Conservation (phyloP, 2,888 invertebrate genomes). For the Oxyscelio sp. region DNA sequence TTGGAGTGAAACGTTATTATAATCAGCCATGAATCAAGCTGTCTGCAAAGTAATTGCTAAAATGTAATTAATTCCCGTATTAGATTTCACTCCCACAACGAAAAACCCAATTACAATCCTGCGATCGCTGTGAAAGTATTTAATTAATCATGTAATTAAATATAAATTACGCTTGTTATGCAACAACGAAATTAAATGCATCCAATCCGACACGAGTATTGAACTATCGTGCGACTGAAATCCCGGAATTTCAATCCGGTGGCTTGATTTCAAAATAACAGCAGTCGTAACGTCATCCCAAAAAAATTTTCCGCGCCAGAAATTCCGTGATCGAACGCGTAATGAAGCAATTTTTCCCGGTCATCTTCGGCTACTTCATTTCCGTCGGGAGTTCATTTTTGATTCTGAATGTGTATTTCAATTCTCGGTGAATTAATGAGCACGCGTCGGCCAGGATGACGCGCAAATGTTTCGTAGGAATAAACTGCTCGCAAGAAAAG, state of each 20-base stretch:
- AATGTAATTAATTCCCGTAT: conserved; percentile 41
- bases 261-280: too few species aligned
- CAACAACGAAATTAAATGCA: conserved; percentile 43
- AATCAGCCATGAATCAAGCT: conserved; percentile 43
- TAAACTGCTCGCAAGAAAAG: conserved; percentile 24
- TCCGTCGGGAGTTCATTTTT: conserved; percentile 41
- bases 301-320: conserved; percentile 7
- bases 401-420: conserved; percentile 31
- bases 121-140: conserved; percentile 10
- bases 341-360: conserved; percentile 33
- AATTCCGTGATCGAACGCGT: conserved; percentile 13
- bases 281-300: not conserved
- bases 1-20: conserved; percentile 43
- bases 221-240: too few species aligned
- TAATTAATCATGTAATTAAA: conserved; percentile 36
- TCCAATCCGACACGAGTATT: conserved; percentile 5
- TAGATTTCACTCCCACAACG: conserved; percentile 11
- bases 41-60: conserved; percentile 38
- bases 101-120: conserved; percentile 23
- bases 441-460: conserved; percentile 29
- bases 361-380: conserved; percentile 27
- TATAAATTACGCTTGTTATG: conserved; percentile 32
- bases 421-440: conserved; percentile 51
- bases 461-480: conserved; percentile 34
- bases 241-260: too few species aligned